Base-by-base conservation (phyloP, 2,113 vertebrate genomes). In the Pelobates fuscus region DNA sequence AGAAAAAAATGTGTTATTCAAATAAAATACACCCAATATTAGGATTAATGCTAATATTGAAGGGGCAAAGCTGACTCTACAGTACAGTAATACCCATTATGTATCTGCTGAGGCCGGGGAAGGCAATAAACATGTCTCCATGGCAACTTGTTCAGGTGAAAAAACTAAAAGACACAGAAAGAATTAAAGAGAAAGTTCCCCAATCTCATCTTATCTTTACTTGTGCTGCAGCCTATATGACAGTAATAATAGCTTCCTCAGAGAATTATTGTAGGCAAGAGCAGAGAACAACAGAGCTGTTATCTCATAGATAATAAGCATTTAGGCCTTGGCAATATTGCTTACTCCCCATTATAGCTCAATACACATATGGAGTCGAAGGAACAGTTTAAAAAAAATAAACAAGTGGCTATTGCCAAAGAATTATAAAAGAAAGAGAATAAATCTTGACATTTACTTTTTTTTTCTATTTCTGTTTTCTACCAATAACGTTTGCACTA, bases 221-320 rank as follows among this genome's bases (percentile, higher is more conserved):
- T 32, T 77, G 65, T 77, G 57, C 73, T 68, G 73, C 41, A 68
- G 62, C n/a, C 54, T 77, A 67, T 77, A 68, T 77, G 73, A 68
- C 73, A 67, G 64, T 30, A 77, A 77, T 77, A 77, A 77, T 68
- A 68, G 64, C 41, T 68, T 77, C 73, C 73, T 77, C 65, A 4
- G 64, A 68, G 73, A 61, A 77, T 68, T 24, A 61, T 68, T 61
- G 23, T 61, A 67, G 54, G 54, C 49, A 67, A 66, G 62, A 52
- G 30, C 24, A 32, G 26, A 32, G 57, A 55, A 32, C 65, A 60
- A 77, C 37, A 57, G 54, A 25, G 55, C 72, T 67, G 49, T 67
- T 75, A 76, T 76, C 64, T 59, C 49, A 61, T 32, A 77, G 55
- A 68, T 60, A 68, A 77, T 77, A 61, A 55, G 49, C 65, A 60